Evolutionary conservation across 2,113 vertebrate genomes (phyloP).

Genomic region (Aptenodytes forsteri): DNA sequence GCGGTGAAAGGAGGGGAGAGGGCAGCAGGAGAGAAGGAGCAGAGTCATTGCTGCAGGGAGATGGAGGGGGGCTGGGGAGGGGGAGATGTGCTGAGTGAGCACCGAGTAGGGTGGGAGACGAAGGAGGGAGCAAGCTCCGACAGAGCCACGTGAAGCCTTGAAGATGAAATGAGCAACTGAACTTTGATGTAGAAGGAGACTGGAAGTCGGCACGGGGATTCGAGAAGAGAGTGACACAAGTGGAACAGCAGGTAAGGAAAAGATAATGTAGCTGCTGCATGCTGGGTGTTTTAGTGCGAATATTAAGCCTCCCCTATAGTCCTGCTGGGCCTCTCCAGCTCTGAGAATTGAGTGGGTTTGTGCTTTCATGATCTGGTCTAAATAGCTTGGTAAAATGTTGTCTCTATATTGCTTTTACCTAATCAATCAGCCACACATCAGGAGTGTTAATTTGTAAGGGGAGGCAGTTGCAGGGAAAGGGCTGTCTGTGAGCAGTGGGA

Average conservation of each 20-base stretch:
- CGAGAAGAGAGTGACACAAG: conserved; percentile 43
- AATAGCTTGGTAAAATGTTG: not conserved
- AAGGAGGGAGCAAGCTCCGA: not conserved
- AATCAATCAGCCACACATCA: not conserved
- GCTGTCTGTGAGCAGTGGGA: not conserved
- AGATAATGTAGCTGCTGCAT: conserved; percentile 34
- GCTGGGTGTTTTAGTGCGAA: not conserved
- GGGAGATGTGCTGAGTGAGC: not conserved
- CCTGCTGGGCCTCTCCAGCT: not conserved
- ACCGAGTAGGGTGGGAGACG: not conserved
- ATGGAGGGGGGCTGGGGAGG: not conserved
- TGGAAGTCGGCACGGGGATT: conserved; percentile 5
- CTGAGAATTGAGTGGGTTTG: conserved; percentile 32
- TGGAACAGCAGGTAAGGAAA: conserved; percentile 52
- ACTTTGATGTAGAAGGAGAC: conserved; percentile 49
- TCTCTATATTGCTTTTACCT: not conserved
- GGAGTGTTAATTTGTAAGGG: not conserved
- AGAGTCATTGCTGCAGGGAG: not conserved
- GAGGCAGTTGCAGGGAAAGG: not conserved
- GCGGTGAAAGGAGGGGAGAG: not conserved
- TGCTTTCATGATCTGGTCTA: not conserved
- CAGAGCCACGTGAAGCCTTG: conserved; percentile 1
- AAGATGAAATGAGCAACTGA: conserved; percentile 42
- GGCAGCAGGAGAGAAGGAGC: not conserved
- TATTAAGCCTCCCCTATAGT: conserved; percentile 18